These are phyloP conservation scores for Ylistrum balloti DNA, from an alignment of 1,140 invertebrate genomes.

Conservation along the genomic window DNA sequence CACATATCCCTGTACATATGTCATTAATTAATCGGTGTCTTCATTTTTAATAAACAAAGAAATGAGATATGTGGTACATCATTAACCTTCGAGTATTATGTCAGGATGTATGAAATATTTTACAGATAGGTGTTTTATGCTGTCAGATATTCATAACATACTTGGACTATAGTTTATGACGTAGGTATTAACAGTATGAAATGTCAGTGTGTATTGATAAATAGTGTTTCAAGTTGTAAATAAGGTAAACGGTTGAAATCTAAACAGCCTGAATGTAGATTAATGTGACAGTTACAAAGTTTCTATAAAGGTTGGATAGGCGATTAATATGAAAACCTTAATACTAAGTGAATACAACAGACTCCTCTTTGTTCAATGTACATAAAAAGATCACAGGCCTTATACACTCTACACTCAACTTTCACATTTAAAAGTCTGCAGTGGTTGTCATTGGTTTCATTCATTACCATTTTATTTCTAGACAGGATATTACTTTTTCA, in stretches of 20 bases:
- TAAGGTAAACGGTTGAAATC: background rate
- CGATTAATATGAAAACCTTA: background rate
- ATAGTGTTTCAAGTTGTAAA: background rate
- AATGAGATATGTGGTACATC: background rate
- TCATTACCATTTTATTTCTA: background rate
- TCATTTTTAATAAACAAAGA: background rate
- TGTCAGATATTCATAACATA: background rate
- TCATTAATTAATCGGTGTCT: background rate
- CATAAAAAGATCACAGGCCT: background rate
- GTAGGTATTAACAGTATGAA: background rate
- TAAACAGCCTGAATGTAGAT: background rate
- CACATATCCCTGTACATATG: background rate
- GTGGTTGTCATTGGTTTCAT: background rate
- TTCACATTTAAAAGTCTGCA: conserved; percentile 3
- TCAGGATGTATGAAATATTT: background rate
- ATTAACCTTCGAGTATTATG: background rate
- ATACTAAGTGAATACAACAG: background rate
- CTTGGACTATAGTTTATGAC: no score
- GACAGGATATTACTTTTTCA: conserved; percentile 34
- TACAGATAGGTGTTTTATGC: background rate
- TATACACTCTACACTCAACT: background rate
- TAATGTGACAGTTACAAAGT: background rate
- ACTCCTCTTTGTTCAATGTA: no score
- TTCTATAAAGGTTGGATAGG: background rate
- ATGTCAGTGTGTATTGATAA: background rate